phyloP scores from a whole-genome alignment of 2,797 vertebrate species.

The Enteromius afrohamiltoni region DNA sequence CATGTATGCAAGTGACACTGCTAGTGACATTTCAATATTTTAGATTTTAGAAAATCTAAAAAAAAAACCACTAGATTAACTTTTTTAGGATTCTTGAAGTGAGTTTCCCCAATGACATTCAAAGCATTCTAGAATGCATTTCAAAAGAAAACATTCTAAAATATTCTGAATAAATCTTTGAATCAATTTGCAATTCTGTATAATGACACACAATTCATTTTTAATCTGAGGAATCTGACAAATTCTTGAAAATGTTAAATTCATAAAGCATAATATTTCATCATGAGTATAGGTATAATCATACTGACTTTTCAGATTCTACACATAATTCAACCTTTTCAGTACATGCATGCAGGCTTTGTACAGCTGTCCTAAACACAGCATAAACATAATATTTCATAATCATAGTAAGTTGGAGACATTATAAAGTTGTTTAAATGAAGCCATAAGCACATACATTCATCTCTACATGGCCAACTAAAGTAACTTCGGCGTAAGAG shows the following conservation, averaged over 20 bases:
- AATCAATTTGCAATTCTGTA: neutral
- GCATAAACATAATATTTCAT: neutral
- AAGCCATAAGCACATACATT: slow-evolving; percentile 55
- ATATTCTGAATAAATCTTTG: neutral
- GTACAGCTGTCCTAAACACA: neutral
- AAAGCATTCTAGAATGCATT: neutral
- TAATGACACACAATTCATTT: neutral
- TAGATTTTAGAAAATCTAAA: neutral
- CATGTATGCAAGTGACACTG: no score
- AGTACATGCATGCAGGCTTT: neutral
- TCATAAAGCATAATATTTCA: neutral
- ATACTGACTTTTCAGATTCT: neutral
- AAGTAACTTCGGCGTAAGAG: slow-evolving; percentile 73
- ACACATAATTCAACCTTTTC: neutral
- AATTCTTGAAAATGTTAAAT: neutral
- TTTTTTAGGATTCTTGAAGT: neutral
- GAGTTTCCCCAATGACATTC: neutral
- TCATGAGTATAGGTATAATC: neutral
- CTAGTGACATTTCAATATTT: neutral
- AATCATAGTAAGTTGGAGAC: neutral
- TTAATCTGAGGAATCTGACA: neutral
- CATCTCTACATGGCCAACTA: slow-evolving; percentile 68
- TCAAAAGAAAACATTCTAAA: neutral
- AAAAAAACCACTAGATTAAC: neutral
- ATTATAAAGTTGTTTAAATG: neutral